Base-by-base conservation (phyloP, 2,888 invertebrate species). In the Pediacus dermestoides region DNA sequence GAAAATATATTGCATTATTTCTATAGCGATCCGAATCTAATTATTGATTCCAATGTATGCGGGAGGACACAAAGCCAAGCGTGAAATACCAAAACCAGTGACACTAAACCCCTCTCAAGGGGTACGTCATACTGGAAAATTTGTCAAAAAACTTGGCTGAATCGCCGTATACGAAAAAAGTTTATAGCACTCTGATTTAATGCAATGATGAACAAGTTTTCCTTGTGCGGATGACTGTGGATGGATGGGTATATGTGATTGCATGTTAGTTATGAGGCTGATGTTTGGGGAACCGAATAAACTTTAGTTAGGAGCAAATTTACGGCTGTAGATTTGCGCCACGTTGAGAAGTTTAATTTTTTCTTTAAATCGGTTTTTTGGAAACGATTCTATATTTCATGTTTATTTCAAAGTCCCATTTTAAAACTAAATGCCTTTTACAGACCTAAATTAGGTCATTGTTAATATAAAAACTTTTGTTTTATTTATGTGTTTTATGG, bases 21-120 rank as follows among this genome's bases (percentile, higher is more conserved):
- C 23, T 39, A 23, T 34, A 23, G 32, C 38, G 33, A 14, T 37
- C 10, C 23, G 7, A n/a, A 10, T 21, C 34, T 28, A 3, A 28
- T 28, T 11, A 7, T 28, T 28, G 12, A 7, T 7, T 28, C 28
- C 13, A 28, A 13, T 28, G n/a, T 6, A 18, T 18, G 21, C 10
- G 7, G 4, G 28, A 9, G 28, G n/a, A 28, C 14, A 28, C n/a
- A 28, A 11, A 28, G 10, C 14, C 28, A 14, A 28, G 28, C 28
- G 28, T 28, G 28, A 28, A 28, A 28, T 28, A 14, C 14, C 23
- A 14, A 13, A 28, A 4, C 6, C 26, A 26, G 10, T 26, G 10
- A n/a, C 21, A 18, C 21, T 18, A 18, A 18, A 18, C 6, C 6
- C n/a, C n/a, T 18, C 21, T n/a, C 21, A 18, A 18, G n/a, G 21